These are phyloP conservation scores for Elaphurus davidianus DNA, from an alignment of 2,113 vertebrate genomes.

Conservation along the genomic window DNA sequence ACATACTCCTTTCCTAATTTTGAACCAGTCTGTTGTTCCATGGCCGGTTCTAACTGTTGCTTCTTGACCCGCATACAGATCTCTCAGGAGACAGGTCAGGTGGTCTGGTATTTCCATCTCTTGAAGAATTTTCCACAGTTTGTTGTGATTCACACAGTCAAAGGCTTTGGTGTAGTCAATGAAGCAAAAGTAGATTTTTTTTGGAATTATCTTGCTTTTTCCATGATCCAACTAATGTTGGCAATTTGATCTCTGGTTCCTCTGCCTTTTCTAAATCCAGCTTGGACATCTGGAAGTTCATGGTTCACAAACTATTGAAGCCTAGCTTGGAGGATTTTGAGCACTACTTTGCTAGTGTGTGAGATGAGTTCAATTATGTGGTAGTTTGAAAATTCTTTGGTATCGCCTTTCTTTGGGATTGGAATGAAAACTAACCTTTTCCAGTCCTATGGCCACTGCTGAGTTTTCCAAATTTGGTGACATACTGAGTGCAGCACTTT, in stretches of 20 bases:
- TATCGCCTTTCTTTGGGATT: too few relatives aligned
- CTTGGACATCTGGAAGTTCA: background rate
- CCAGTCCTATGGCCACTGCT: too few relatives aligned
- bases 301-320: background rate
- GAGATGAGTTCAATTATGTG: background rate
- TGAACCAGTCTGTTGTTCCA: background rate
- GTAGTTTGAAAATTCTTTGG: background rate
- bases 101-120: background rate
- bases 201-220: background rate
- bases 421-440: too few relatives aligned
- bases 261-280: background rate
- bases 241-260: background rate
- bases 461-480: too few relatives aligned
- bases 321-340: background rate
- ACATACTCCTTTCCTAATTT: background rate
- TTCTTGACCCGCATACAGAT: background rate
- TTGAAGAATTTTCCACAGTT: background rate
- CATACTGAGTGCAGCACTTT: background rate
- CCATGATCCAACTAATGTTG: fast-evolving
- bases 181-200: background rate
- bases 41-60: background rate
- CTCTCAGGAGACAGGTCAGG: background rate
- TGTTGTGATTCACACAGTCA: background rate
- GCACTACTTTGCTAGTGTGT: background rate
- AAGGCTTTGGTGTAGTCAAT: background rate